Evolutionary conservation across 2,797 vertebrate genomes (phyloP), one percentile per base, ranked within the genome.

Genomic region (Platyrinchus mystaceus): DNA sequence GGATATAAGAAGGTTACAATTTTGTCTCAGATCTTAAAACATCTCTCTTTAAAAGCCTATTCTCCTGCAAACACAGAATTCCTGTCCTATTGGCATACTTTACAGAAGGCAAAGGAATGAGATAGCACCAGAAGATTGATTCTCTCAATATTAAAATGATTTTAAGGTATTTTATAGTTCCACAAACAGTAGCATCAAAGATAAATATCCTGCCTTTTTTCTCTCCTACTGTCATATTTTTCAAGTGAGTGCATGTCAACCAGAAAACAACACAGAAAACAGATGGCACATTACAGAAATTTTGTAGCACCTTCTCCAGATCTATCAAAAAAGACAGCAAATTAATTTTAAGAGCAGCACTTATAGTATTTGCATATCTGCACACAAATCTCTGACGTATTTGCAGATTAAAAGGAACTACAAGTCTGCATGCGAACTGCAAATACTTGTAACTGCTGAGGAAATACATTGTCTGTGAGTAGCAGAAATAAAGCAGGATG

Each of bases 301-400:
- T 58, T 73, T 80, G 71, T 58, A 89, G 93, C 69, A 91, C 69
- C 73, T 88, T 88, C 89, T 90, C 30, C 46, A 64, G 21, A 85
- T 83, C 55, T 74, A 83, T 64, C 74, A 67, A 79, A 74, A 37
- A 74, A 90, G 71, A 83, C 68, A 89, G 76, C 46, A 85, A 80
- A 92, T 92, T 80, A 91, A 94, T 93, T 80, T 43, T 44, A 87
- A 84, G 82, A 89, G 15, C 14, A 55, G 34, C 52, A 58, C 46
- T 80, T 68, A 46, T 0, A 67, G 22, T 32, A 80, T 69, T 93
- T 70, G 56, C 68, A 49, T 75, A 89, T 80, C 76, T 64, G 53
- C 53, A 85, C 60, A 74, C 84, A 77, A 74, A 89, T 81, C 70
- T 66, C 53, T 75, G 66, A 77, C 0, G 0, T 64, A 75, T 75